phyloP scores from a whole-genome alignment of 2,113 vertebrate species.

The Patagioenas fasciata region DNA sequence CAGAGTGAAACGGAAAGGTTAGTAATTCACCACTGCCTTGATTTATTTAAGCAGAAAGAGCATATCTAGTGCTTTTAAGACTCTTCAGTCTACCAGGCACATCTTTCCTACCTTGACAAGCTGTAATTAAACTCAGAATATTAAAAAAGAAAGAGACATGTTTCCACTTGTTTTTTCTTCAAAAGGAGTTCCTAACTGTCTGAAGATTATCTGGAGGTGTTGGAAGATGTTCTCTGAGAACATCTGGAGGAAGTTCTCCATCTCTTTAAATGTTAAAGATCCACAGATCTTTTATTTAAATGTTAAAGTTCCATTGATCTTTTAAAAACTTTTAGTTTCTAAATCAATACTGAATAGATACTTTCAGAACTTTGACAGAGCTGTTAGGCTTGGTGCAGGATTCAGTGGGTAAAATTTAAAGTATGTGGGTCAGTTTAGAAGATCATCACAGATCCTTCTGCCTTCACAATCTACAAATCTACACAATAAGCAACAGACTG shows the following conservation, averaged over 20 bases:
- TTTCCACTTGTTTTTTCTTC: not conserved
- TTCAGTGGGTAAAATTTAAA: not conserved
- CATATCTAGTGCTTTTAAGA: not conserved
- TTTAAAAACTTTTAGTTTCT: not conserved
- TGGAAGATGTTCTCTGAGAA: not conserved
- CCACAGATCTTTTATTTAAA: not conserved
- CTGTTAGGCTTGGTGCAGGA: not conserved
- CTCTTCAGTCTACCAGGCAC: not conserved
- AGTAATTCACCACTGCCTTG: not conserved
- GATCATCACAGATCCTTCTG: not conserved
- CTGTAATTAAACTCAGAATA: not conserved
- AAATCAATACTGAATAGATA: not conserved
- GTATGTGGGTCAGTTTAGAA: not conserved
- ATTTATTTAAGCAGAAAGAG: not conserved
- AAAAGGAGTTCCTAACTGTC: not conserved
- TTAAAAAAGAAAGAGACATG: accelerated
- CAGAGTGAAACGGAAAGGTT: not conserved
- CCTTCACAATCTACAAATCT: not conserved
- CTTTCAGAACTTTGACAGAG: not conserved
- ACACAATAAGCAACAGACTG: not conserved
- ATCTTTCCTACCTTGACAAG: not conserved
- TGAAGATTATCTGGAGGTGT: not conserved
- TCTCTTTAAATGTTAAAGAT: not conserved
- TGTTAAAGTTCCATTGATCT: not conserved
- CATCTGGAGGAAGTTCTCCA: not conserved